Conservation (phyloP, 2,797 vertebrate species). For the Epinephelus coioides region DNA sequence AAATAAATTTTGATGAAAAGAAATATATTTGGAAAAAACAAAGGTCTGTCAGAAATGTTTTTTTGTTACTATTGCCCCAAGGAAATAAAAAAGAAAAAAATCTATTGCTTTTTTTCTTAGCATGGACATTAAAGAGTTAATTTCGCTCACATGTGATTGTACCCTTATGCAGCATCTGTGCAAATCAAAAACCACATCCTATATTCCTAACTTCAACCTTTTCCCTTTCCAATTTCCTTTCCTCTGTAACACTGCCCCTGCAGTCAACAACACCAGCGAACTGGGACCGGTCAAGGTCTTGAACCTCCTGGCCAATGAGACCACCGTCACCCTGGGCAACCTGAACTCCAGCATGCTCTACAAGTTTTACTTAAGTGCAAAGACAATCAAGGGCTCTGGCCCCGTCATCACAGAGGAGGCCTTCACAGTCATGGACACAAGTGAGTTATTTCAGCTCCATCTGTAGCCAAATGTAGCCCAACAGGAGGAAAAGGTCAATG, state of each 20-base stretch:
- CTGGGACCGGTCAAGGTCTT: conserved; percentile 88
- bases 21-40: no score
- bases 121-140: no score
- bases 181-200: background rate
- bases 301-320: conserved; percentile 90
- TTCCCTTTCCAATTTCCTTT: background rate
- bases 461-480: background rate
- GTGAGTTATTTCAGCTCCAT: conserved; percentile 82
- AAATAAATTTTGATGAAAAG: no score
- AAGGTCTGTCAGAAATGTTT: no score
- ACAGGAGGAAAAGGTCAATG: background rate
- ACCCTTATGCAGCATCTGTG: background rate
- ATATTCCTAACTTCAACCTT: background rate
- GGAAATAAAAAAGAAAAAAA: no score
- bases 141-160: no score
- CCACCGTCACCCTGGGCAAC: conserved; percentile 88
- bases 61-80: no score
- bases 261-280: conserved; percentile 93
- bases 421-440: conserved; percentile 92
- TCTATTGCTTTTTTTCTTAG: no score
- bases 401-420: conserved; percentile 90
- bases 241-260: conserved; percentile 1
- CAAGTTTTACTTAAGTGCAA: conserved; percentile 93
- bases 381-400: conserved; percentile 92
- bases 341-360: conserved; percentile 95